Evolutionary conservation across 2,888 invertebrate species (phyloP).

Genomic region (Hirtodrosophila duncani): DNA sequence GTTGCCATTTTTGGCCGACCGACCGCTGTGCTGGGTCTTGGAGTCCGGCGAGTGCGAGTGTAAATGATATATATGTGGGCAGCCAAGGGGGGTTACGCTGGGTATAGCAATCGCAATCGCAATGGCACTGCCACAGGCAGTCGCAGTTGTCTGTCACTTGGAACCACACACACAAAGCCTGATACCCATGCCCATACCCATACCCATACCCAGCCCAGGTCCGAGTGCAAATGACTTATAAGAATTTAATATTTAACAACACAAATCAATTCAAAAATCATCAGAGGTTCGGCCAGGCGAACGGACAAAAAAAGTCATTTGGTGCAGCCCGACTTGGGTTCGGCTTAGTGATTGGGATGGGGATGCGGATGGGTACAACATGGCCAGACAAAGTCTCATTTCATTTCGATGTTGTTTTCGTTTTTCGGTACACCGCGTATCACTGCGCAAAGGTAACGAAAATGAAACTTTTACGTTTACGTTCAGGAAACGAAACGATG

Average conservation of each 20-base stretch:
- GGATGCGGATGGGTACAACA: slow-evolving; percentile 12
- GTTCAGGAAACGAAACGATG: slow-evolving; percentile 46
- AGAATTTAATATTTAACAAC: slow-evolving; percentile 76
- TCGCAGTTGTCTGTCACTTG: slow-evolving; percentile 65
- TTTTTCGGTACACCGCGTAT: too few relatives aligned
- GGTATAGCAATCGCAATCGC: slow-evolving; percentile 22
- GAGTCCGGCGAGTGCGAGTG: slow-evolving; percentile 51
- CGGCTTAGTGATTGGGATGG: slow-evolving; percentile 17
- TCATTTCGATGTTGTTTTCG: slow-evolving; percentile 53
- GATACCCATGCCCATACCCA: slow-evolving; percentile 1
- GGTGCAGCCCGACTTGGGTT: slow-evolving; percentile 41
- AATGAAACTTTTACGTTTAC: slow-evolving; percentile 61
- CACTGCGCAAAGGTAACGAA: slow-evolving; percentile 64
- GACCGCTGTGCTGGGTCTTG: slow-evolving; percentile 59
- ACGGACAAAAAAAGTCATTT: slow-evolving; percentile 46
- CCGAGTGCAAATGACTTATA: slow-evolving; percentile 75
- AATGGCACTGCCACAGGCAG: slow-evolving; percentile 21
- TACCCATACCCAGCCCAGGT: neutral
- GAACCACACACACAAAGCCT: slow-evolving; percentile 42
- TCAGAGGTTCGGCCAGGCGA: slow-evolving; percentile 38
- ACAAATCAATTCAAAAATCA: slow-evolving; percentile 75
- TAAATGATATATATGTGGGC: slow-evolving; percentile 72
- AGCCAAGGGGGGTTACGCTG: slow-evolving; percentile 21
- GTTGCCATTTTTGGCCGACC: slow-evolving; percentile 67
- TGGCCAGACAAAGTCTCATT: slow-evolving; percentile 64